Evolutionary conservation across 2,888 invertebrate genomes (phyloP).

Genomic region (Molanna angustata): DNA sequence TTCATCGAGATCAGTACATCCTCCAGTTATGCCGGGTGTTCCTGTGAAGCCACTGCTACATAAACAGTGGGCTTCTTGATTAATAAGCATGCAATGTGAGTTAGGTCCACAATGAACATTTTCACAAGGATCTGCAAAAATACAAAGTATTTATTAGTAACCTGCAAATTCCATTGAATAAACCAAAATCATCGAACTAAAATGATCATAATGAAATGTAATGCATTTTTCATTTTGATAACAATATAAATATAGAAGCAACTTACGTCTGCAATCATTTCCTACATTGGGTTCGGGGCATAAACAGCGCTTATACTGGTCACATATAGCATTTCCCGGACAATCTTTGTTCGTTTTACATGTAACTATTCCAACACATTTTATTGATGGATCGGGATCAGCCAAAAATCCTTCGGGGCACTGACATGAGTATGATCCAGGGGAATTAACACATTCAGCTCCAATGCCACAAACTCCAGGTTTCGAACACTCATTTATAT

Average conservation of each 20-base stretch:
- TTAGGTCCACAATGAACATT: constrained; percentile 80
- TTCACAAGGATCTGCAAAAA: constrained; percentile 82
- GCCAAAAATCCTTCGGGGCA: constrained; percentile 81
- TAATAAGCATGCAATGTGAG: constrained; percentile 83
- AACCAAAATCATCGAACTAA: neutral
- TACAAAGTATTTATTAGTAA: neutral
- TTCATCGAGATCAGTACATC: constrained; percentile 88
- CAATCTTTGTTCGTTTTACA: constrained; percentile 76
- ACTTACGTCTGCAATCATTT: constrained; percentile 87
- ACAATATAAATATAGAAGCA: constrained; percentile 18
- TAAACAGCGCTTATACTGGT: constrained; percentile 71
- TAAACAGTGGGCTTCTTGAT: constrained; percentile 79
- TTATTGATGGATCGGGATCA: constrained; percentile 78
- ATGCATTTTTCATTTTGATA: too few relatives aligned
- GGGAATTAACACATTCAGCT: constrained; percentile 74
- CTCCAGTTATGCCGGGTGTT: constrained; percentile 58
- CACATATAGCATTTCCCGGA: constrained; percentile 87
- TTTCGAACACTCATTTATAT: constrained; percentile 78
- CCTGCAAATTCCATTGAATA: neutral
- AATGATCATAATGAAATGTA: neutral
- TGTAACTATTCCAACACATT: constrained; percentile 78
- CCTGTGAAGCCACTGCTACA: constrained; percentile 82
- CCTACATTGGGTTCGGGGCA: constrained; percentile 91
- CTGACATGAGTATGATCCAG: constrained; percentile 74
- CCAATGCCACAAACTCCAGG: constrained; percentile 74